These are phyloP conservation scores for Anthoscopus minutus DNA, from an alignment of 2,113 vertebrate genomes.

Conservation along the genomic window DNA sequence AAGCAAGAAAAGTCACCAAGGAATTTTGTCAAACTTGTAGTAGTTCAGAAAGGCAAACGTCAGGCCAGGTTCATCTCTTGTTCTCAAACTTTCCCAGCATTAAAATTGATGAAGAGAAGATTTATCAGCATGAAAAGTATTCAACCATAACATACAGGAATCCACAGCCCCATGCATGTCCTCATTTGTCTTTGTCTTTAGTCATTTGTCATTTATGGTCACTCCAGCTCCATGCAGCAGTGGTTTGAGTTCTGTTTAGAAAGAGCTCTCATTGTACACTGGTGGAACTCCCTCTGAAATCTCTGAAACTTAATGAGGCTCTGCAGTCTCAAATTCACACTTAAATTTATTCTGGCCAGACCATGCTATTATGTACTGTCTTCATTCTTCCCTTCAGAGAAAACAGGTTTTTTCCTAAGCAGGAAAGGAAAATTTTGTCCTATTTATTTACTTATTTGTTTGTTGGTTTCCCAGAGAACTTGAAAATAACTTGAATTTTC, in stretches of 20 bases:
- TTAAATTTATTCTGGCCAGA: not conserved
- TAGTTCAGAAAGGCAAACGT: slow-evolving; percentile 12
- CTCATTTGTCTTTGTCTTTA: slow-evolving; percentile 38
- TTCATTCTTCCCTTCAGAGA: not conserved
- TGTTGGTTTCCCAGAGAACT: not conserved
- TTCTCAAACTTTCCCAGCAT: slow-evolving; percentile 5
- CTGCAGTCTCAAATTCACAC: not conserved
- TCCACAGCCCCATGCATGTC: not conserved
- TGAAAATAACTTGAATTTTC: not conserved
- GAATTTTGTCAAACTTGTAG: not conserved
- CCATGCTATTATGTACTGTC: not conserved
- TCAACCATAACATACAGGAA: not conserved
- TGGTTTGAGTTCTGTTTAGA: not conserved
- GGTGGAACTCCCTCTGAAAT: not conserved
- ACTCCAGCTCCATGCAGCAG: not conserved
- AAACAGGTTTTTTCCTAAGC: not conserved
- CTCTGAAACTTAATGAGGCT: not conserved
- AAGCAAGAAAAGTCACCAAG: not conserved
- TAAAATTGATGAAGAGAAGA: slow-evolving; percentile 46
- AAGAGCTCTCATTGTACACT: not conserved
- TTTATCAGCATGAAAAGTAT: slow-evolving; percentile 11
- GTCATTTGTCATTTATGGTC: not conserved
- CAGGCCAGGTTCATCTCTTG: not conserved
- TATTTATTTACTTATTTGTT: not conserved
- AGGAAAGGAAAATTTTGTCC: not conserved